phyloP scores from a whole-genome alignment of 2,113 vertebrate species.

The Caranx ignobilis region DNA sequence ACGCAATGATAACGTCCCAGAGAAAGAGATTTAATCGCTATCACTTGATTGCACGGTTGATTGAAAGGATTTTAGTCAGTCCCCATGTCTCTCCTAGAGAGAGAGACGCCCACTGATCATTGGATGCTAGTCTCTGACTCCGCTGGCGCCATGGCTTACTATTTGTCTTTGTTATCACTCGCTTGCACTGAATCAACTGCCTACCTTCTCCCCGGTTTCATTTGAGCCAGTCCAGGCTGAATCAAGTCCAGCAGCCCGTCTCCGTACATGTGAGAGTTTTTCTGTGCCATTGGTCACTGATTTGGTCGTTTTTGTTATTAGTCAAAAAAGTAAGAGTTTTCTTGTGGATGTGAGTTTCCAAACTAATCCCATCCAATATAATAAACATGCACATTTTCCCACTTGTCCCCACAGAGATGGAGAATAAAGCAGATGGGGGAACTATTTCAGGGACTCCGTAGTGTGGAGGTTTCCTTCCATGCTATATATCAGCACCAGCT shows the following conservation, averaged over 20 bases:
- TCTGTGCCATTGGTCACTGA: conserved; percentile 24
- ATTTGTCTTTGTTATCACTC: conserved; percentile 76
- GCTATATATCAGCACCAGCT: conserved; percentile 34
- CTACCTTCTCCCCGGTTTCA: conserved; percentile 47
- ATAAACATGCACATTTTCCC: not conserved
- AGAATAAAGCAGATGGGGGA: conserved; percentile 2
- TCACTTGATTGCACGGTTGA: conserved; percentile 75
- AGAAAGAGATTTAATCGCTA: conserved; percentile 76
- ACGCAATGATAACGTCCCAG: conserved; percentile 56
- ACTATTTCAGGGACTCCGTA: conserved; percentile 36
- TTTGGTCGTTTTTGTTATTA: conserved; percentile 26
- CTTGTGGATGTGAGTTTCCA: conserved; percentile 3
- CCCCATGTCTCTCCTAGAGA: conserved; percentile 45
- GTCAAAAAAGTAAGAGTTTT: conserved; percentile 8
- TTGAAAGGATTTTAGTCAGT: conserved; percentile 69
- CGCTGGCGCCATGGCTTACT: conserved; percentile 18
- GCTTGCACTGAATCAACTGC: conserved; percentile 60
- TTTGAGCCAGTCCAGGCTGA: conserved; percentile 51
- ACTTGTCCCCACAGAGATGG: not conserved
- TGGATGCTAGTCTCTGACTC: conserved; percentile 35
- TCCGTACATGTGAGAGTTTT: conserved; percentile 31
- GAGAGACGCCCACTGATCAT: conserved; percentile 45
- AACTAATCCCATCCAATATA: conserved; percentile 21
- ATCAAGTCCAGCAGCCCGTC: conserved; percentile 32
- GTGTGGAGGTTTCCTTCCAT: conserved; percentile 18